Evolutionary conservation across 1,140 invertebrate genomes (phyloP).

Genomic region (Parapsyche elsis): DNA sequence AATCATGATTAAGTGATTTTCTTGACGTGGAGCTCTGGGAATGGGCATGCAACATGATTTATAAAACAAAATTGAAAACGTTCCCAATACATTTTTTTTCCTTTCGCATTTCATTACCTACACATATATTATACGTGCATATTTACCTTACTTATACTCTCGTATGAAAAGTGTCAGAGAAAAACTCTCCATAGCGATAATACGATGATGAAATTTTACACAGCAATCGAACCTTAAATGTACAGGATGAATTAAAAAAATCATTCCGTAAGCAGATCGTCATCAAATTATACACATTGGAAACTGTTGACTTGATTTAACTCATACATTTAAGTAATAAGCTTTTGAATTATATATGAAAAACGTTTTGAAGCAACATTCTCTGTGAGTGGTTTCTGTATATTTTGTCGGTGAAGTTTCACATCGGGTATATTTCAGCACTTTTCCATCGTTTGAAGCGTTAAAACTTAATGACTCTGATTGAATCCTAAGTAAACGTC

Average conservation of each 20-base stretch:
- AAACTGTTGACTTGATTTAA: too few species aligned
- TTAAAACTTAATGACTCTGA: conserved; percentile 7
- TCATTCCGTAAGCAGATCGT: too few species aligned
- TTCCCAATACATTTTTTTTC: neutral
- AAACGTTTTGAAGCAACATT: neutral
- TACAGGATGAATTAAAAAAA: neutral
- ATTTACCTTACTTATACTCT: neutral
- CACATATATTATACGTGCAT: neutral
- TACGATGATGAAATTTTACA: neutral
- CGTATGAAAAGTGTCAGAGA: neutral
- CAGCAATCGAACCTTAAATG: neutral
- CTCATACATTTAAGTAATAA: too few species aligned
- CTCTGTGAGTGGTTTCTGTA: neutral
- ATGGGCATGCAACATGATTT: conserved; percentile 37
- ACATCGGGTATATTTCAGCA: neutral
- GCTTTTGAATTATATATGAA: neutral
- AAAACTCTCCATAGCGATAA: neutral
- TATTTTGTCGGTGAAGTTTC: neutral
- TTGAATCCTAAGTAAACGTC: conserved; percentile 29
- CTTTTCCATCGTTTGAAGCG: neutral
- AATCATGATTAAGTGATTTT: conserved; percentile 41
- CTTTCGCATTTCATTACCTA: neutral
- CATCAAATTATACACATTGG: too few species aligned
- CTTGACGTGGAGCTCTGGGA: conserved; percentile 10
- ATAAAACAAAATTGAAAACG: conserved; percentile 37